Evolutionary conservation across 1,140 invertebrate species (phyloP), one percentile per base, ranked within the genome.

Genomic region (Meloidogyne hapla): DNA sequence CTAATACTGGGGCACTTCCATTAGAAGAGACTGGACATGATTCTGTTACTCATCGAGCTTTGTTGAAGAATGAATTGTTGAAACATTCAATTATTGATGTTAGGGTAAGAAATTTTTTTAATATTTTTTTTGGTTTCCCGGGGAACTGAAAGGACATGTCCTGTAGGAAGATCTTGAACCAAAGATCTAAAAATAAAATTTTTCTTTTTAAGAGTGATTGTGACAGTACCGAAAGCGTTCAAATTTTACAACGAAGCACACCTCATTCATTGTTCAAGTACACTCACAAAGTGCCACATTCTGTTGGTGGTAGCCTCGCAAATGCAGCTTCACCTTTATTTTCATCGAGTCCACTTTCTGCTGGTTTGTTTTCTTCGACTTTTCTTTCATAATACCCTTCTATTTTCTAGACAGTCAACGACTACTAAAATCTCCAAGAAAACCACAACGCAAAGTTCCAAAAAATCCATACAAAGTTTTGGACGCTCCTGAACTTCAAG

Each of bases 401-500:
- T n/a, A 3, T n/a, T 64, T 33, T 72, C 48, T 38, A 73, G 85
- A 87, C 38, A 83, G 81, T 42, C 85, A 85, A 63, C 76, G 84
- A 62, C 62, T 86, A 56, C 48, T 86, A 13, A 83, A 85, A 69
- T 85, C 80, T 18, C 85, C 85, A 18, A 67, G 84, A 67, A 86
- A 86, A 72, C 84, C 85, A 45, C 84, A 82, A 61, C 63, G 85
- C 21, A 86, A 86, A 78, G 84, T 86, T 15, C 85, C 85, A 10
- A 87, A 86, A 71, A 86, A 86, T 72, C 85, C 85, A 15, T 86
- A 87, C 61, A 86, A 87, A 69, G 75, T 68, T 12, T 65, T 99
- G 12, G 97, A 99, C 88, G 97, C 97, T 0, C 97, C 97, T 0
- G 96, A 99, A 88, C 88, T 99, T 28, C 96, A 98, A 89, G 96